Conservation (phyloP, 64 coral and sea anemone species). For the Montipora foliosa region DNA sequence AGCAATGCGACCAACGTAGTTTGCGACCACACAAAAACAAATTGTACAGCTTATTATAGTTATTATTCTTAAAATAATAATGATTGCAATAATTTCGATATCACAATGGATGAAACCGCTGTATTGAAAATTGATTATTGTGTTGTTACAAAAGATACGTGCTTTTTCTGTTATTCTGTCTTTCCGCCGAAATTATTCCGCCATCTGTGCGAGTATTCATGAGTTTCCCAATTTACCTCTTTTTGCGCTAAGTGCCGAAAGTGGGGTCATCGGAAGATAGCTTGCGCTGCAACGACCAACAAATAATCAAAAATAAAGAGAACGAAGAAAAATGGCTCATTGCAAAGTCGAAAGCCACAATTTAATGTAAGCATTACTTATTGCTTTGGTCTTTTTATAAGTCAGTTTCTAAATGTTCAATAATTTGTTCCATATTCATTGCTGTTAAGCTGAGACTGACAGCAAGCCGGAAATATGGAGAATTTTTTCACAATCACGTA, state of each 20-base stretch:
- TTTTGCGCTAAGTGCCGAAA: not conserved
- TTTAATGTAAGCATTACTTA: too few species aligned
- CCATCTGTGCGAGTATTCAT: not conserved
- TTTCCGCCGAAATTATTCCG: not conserved
- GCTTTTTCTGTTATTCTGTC: constrained; percentile 12
- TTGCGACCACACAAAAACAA: constrained; percentile 16
- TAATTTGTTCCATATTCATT: too few species aligned
- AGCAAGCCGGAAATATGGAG: not conserved
- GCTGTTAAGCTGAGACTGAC: too few species aligned
- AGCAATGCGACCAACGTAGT: not conserved
- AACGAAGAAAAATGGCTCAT: too few species aligned
- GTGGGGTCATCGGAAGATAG: too few species aligned
- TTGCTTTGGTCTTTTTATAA: too few species aligned
- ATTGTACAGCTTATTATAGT: not conserved
- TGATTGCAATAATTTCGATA: not conserved
- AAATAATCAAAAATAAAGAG: too few species aligned
- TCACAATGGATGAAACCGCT: not conserved
- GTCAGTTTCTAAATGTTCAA: too few species aligned
- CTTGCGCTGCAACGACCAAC: too few species aligned
- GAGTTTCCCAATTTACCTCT: too few species aligned
- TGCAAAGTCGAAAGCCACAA: too few species aligned
- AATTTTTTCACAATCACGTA: not conserved
- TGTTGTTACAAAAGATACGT: constrained; percentile 31
- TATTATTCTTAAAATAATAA: not conserved
- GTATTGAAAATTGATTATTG: not conserved